These are phyloP conservation scores for Drosophila koepferae DNA, from an alignment of 2,888 invertebrate genomes.

Conservation along the genomic window DNA sequence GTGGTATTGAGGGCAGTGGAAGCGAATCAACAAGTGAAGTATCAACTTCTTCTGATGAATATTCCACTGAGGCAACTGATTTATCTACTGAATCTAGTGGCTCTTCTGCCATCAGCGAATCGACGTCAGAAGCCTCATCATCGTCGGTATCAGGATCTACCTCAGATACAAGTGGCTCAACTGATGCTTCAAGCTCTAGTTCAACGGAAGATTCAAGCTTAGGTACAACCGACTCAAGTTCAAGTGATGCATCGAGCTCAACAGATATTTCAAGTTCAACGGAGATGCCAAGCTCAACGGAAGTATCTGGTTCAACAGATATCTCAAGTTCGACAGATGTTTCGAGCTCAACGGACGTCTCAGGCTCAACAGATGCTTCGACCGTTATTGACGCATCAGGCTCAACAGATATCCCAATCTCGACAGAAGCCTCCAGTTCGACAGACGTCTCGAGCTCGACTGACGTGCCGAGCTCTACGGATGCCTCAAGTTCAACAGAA, in stretches of 20 bases:
- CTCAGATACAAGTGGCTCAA: conserved; percentile 33
- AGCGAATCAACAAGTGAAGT: conserved; percentile 58
- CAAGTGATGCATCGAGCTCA: not conserved
- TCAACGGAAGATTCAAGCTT: conserved; percentile 15
- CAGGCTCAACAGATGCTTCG: not conserved
- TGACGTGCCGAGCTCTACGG: conserved; percentile 31
- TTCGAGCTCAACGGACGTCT: not conserved
- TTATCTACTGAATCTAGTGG: conserved; percentile 23
- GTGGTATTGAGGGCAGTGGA: conserved; percentile 80
- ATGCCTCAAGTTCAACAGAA: conserved; percentile 30
- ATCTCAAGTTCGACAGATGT: not conserved
- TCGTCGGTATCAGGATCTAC: conserved; percentile 33
- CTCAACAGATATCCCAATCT: conserved; percentile 42
- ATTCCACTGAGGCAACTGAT: conserved; percentile 37
- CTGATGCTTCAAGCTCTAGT: conserved; percentile 10
- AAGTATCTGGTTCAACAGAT: not conserved
- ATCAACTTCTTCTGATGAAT: conserved; percentile 40
- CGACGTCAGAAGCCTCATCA: conserved; percentile 19
- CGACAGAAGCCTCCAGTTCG: conserved; percentile 29
- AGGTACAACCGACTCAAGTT: not conserved
- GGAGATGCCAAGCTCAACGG: not conserved
- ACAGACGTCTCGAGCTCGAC: conserved; percentile 43
- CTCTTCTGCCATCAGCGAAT: conserved; percentile 21
- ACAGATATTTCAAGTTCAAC: not conserved
- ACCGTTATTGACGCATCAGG: not conserved